phyloP scores from a whole-genome alignment of 1,140 invertebrate species.

The Panagrolaimus sp. region DNA sequence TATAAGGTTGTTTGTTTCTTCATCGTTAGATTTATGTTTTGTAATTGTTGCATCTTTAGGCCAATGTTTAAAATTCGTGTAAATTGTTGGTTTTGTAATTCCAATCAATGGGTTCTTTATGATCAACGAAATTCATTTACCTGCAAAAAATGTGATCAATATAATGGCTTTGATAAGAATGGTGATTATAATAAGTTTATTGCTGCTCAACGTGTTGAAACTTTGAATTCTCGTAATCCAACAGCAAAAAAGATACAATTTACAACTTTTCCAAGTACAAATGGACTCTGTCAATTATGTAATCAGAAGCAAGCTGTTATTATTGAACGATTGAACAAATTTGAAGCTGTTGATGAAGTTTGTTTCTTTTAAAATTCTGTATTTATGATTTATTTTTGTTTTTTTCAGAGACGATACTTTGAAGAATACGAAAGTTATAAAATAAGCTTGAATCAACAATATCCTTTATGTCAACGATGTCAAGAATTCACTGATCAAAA shows the following conservation, averaged over 20 bases:
- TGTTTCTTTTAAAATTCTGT: not conserved
- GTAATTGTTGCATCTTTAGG: not conserved
- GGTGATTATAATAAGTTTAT: slow-evolving; percentile 27
- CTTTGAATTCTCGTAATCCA: not conserved
- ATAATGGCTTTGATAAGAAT: slow-evolving; percentile 34
- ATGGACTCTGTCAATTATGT: slow-evolving; percentile 19
- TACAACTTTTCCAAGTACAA: not conserved
- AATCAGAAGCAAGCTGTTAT: slow-evolving; percentile 14
- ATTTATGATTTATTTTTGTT: not conserved
- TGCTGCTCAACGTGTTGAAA: not conserved
- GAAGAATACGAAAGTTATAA: slow-evolving; percentile 19
- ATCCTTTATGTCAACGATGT: slow-evolving; percentile 19
- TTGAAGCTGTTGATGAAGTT: slow-evolving; percentile 22
- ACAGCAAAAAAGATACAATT: not conserved
- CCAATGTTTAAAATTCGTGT: slow-evolving; percentile 22
- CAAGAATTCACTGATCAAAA: slow-evolving; percentile 14
- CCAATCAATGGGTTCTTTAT: slow-evolving; percentile 20
- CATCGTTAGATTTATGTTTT: not conserved
- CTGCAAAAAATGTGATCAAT: slow-evolving; percentile 33
- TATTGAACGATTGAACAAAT: slow-evolving; percentile 10
- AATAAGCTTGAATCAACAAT: not conserved
- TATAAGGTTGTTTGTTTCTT: not conserved
- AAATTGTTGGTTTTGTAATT: slow-evolving; percentile 42
- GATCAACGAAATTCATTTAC: slow-evolving; percentile 23
- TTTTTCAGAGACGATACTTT: slow-evolving; percentile 14